phyloP scores from a whole-genome alignment of 1,140 invertebrate genomes.

The Brachystomella parvula region DNA sequence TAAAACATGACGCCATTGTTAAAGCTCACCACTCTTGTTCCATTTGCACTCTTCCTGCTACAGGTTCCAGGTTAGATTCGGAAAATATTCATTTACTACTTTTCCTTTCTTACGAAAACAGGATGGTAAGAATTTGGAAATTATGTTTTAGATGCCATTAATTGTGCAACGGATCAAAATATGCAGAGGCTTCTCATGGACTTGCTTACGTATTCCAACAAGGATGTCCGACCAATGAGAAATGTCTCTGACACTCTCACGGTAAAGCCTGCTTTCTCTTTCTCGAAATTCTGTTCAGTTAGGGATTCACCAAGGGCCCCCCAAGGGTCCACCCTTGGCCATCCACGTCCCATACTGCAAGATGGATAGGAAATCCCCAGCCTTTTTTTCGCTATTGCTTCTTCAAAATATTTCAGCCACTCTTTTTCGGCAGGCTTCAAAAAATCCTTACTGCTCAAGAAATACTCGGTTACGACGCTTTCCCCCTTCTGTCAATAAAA shows the following conservation, averaged over 20 bases:
- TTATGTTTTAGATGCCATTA: not conserved
- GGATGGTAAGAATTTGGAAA: not conserved
- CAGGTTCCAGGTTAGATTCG: not conserved
- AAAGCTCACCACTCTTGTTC: not conserved
- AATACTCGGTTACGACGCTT: not conserved
- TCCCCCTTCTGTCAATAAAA: not conserved
- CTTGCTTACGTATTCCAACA: not conserved
- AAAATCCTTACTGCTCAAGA: too few relatives aligned
- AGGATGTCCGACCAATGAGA: conserved; percentile 7
- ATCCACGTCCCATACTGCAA: too few relatives aligned
- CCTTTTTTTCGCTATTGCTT: too few relatives aligned
- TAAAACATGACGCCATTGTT: not conserved
- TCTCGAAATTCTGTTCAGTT: too few relatives aligned
- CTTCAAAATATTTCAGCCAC: too few relatives aligned
- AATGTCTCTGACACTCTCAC: not conserved
- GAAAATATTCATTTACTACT: not conserved
- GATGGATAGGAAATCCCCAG: too few relatives aligned
- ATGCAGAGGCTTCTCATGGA: not conserved
- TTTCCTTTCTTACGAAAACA: not conserved
- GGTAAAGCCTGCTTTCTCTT: too few relatives aligned
- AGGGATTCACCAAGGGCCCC: too few relatives aligned
- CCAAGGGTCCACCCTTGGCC: too few relatives aligned
- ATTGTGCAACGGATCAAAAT: not conserved
- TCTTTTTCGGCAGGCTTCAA: too few relatives aligned
- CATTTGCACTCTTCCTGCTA: not conserved